Evolutionary conservation across 2,797 vertebrate genomes (phyloP).

Genomic region (Sebastes taczanowskii): DNA sequence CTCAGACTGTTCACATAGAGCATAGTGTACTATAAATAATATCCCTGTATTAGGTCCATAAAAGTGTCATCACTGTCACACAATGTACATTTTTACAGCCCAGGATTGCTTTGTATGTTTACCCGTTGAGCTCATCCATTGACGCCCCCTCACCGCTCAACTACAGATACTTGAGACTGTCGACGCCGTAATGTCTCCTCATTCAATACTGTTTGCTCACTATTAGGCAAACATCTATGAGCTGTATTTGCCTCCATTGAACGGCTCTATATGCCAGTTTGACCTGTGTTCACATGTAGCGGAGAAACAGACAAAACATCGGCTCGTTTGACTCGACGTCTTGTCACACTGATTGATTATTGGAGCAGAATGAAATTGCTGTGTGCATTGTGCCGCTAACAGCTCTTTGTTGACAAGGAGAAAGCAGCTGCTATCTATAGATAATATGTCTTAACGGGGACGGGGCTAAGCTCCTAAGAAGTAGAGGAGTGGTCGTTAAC

Average conservation of each 20-base stretch:
- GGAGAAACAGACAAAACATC: constrained; percentile 16
- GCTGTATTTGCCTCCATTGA: constrained; percentile 7
- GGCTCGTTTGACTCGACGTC: constrained; percentile 14
- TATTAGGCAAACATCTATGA: constrained; percentile 48
- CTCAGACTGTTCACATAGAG: background rate
- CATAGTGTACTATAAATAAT: background rate
- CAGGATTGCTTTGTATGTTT: constrained; percentile 14
- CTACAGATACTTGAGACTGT: constrained; percentile 27
- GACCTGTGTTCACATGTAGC: constrained; percentile 17
- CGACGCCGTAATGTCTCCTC: constrained; percentile 32
- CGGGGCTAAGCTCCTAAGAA: background rate
- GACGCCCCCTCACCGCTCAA: constrained; percentile 3
- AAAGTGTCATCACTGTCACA: background rate
- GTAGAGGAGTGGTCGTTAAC: background rate
- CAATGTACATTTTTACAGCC: background rate
- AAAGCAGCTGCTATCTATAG: constrained; percentile 49
- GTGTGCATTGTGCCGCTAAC: constrained; percentile 24
- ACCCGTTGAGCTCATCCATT: constrained; percentile 22
- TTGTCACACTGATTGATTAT: constrained; percentile 49
- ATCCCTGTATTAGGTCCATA: background rate
- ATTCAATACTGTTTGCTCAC: constrained; percentile 23
- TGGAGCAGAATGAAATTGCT: constrained; percentile 21
- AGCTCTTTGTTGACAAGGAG: constrained; percentile 33
- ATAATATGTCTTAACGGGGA: background rate
- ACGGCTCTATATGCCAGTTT: background rate